Conservation (phyloP, 2,113 vertebrate genomes). For the Dasyprocta punctata region DNA sequence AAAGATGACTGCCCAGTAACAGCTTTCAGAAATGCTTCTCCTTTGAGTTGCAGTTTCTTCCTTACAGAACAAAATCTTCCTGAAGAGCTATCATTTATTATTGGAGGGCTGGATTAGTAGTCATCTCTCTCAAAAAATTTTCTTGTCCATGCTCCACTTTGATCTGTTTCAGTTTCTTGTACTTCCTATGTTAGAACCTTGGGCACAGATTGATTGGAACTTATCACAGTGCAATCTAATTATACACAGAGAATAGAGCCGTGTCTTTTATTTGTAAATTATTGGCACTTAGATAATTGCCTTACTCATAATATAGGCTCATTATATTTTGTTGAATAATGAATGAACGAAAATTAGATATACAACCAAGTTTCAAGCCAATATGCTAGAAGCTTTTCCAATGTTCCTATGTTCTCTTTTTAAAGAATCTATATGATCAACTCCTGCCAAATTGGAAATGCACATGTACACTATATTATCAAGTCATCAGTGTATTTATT, state of each 20-base stretch:
- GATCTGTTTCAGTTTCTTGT: neutral
- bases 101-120: neutral
- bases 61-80: neutral
- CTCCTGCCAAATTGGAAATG: neutral
- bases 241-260: neutral
- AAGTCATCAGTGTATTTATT: neutral
- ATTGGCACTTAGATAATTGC: neutral
- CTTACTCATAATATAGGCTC: neutral
- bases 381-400: neutral
- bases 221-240: neutral
- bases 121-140: neutral
- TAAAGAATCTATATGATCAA: neutral
- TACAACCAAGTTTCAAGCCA: constrained; percentile 6
- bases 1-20: neutral
- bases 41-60: neutral
- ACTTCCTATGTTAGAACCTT: neutral
- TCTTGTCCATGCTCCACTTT: neutral
- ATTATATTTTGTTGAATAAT: constrained; percentile 26
- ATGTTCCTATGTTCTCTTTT: neutral
- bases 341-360: neutral
- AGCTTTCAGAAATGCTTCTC: neutral
- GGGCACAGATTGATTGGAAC: neutral
- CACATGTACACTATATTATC: neutral
- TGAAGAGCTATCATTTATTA: neutral
- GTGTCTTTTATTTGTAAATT: constrained; percentile 7